These are phyloP conservation scores for Eonycteris spelaea DNA, from an alignment of 2,113 vertebrate genomes.

Conservation along the genomic window DNA sequence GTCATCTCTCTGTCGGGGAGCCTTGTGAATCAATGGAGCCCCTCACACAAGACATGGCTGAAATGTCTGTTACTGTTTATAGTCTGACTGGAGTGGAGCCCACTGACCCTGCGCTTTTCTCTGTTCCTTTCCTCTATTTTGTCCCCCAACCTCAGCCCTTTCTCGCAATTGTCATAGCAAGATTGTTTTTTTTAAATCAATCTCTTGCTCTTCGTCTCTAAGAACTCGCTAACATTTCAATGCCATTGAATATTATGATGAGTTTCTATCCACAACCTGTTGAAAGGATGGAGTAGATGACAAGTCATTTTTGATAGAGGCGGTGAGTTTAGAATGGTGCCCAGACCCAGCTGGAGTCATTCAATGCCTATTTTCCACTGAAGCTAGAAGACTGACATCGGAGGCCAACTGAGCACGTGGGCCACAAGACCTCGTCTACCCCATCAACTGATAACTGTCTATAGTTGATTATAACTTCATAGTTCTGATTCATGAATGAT, in stretches of 20 bases:
- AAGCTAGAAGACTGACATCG: not conserved
- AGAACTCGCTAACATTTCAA: not conserved
- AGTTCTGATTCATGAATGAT: not conserved
- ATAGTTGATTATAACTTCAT: not conserved
- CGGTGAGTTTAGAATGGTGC: not conserved
- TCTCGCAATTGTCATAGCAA: not conserved
- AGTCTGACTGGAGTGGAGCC: slow-evolving; percentile 34
- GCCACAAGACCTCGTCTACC: not conserved
- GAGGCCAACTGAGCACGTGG: not conserved
- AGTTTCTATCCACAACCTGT: not conserved
- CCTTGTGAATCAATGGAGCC: slow-evolving; percentile 48
- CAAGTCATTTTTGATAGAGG: not conserved
- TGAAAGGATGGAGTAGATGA: not conserved
- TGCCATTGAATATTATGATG: not conserved
- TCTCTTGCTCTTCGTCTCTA: not conserved
- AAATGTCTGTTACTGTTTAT: slow-evolving; percentile 51
- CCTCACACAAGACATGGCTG: slow-evolving; percentile 50
- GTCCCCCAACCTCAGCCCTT: not conserved
- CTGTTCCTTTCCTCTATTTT: not conserved
- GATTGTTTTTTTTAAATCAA: not conserved
- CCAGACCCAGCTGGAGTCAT: not conserved
- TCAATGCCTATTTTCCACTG: not conserved
- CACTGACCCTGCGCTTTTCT: slow-evolving; percentile 10
- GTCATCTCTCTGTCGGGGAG: slow-evolving; percentile 46
- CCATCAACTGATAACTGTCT: not conserved